Base-by-base conservation (phyloP, 92 coral and sea anemone species). In the Galaxea fascicularis region DNA sequence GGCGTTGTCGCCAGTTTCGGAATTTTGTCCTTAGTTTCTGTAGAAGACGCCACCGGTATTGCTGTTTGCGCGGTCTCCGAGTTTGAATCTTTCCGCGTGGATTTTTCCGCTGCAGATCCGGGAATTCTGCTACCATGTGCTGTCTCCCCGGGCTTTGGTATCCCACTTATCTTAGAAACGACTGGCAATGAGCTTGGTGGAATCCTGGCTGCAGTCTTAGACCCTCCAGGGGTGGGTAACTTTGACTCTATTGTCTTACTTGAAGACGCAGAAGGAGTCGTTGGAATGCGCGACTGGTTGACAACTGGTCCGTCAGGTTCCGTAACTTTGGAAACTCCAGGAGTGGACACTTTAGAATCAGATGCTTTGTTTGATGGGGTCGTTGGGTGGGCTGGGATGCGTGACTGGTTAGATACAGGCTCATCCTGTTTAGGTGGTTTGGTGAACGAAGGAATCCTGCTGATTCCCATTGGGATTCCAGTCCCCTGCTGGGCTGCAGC, bases 361-460 rank as follows among this genome's bases (percentile, higher is more conserved):
- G 54, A 26, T 49, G 21, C 41, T 57, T 85, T 85, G 47, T 64
- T 65, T 75, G 56, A 29, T 11, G 93, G 52, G 12, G 49, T 20
- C 4, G 67, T 35, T 17, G 79, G 53, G 6, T 66, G 72, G 4
- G 85, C 73, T 12, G 83, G 86, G 47, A 84, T 75, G 44, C 88
- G 88, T 31, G 84, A 65, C 27, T 67, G 71, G 25, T 70, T 58
- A 10, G 86, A 58, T 14, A 66, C 27, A 10, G 88, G 78, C 75
- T 88, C 71, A 28, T 65, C 47, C 22, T 76, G 46, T 76, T 76
- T 60, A 20, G 47, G 26, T 21, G 86, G 39, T 30, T 77, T 84
- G 14, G 92, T 51, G 52, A 91, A 84, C 10, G 95, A 91, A 4
- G 95, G 95, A 10, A 91, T 91, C 28, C 90, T 82, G 53, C 92